Conservation (phyloP, 1,140 invertebrate species). For the Agraylea sexmaculata region DNA sequence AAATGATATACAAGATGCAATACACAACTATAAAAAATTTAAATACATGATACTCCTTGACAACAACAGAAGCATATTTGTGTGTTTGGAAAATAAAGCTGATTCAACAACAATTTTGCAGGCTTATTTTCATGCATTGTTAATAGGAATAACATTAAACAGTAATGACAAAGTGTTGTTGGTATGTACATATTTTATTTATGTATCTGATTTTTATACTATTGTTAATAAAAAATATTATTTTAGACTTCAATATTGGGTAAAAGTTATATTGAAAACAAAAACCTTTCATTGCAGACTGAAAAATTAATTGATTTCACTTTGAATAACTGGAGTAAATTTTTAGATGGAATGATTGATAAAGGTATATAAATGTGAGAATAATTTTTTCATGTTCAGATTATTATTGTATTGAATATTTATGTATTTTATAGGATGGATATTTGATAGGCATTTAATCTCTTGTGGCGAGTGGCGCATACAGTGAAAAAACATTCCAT, state of each 20-base stretch:
- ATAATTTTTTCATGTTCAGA: not conserved
- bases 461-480: not conserved
- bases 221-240: too few species aligned
- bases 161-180: conserved; percentile 24
- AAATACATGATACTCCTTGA: conserved; percentile 41
- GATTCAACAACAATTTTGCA: conserved; percentile 36
- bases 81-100: conserved; percentile 35
- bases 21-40: conserved; percentile 30
- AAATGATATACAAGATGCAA: conserved; percentile 25
- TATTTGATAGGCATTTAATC: conserved; percentile 12
- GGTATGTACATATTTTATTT: conserved; percentile 20
- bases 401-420: not conserved
- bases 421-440: conserved; percentile 11
- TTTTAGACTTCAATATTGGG: too few species aligned
- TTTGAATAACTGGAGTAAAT: conserved; percentile 23
- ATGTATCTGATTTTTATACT: too few species aligned
- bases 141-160: conserved; percentile 30
- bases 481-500: not conserved
- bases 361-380: conserved; percentile 19
- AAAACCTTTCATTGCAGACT: too few species aligned
- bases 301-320: too few species aligned
- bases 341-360: conserved; percentile 21
- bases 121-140: conserved; percentile 44
- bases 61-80: conserved; percentile 31
- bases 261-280: too few species aligned